These are phyloP conservation scores for Stegodyphus dumicola DNA, from an alignment of 1,140 invertebrate species.

Conservation along the genomic window DNA sequence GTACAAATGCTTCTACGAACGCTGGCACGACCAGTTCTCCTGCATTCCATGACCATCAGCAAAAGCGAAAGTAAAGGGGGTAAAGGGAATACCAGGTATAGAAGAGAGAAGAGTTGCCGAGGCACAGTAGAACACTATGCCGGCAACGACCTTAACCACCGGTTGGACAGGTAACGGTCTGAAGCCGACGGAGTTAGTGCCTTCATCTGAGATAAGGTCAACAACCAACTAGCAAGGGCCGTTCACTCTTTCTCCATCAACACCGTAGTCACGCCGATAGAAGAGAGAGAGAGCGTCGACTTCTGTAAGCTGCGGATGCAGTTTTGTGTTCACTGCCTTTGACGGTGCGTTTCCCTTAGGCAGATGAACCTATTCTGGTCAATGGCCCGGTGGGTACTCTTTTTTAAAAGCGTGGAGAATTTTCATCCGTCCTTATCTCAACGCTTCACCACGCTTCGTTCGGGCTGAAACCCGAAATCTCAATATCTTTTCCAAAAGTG, in stretches of 20 bases:
- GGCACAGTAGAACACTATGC: slow-evolving; percentile 44
- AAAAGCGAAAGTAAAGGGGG: slow-evolving; percentile 28
- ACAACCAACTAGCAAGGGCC: slow-evolving; percentile 46
- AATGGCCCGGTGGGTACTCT: slow-evolving; percentile 29
- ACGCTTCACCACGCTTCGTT: slow-evolving; percentile 35
- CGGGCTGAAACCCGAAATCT: background rate
- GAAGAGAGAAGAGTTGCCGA: background rate
- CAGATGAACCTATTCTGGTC: slow-evolving; percentile 46
- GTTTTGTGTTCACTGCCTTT: slow-evolving; percentile 5
- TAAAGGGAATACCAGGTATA: slow-evolving; percentile 42
- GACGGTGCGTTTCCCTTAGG: slow-evolving; percentile 23
- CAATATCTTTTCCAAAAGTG: background rate
- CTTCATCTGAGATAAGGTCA: slow-evolving; percentile 21
- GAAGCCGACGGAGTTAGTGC: slow-evolving; percentile 21
- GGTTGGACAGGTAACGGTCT: slow-evolving; percentile 56
- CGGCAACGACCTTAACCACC: slow-evolving; percentile 54
- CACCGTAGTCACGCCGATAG: slow-evolving; percentile 28
- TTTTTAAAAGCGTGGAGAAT: slow-evolving; percentile 1
- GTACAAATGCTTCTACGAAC: background rate
- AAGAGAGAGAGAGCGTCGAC: slow-evolving; percentile 24
- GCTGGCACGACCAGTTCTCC: slow-evolving; percentile 33
- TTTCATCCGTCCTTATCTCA: slow-evolving; percentile 41
- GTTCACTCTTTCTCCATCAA: slow-evolving; percentile 41
- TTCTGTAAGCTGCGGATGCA: slow-evolving; percentile 39
- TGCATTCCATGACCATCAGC: slow-evolving; percentile 43